These are phyloP conservation scores for Takifugu bimaculatus DNA, from an alignment of 2,113 vertebrate species.

Conservation along the genomic window DNA sequence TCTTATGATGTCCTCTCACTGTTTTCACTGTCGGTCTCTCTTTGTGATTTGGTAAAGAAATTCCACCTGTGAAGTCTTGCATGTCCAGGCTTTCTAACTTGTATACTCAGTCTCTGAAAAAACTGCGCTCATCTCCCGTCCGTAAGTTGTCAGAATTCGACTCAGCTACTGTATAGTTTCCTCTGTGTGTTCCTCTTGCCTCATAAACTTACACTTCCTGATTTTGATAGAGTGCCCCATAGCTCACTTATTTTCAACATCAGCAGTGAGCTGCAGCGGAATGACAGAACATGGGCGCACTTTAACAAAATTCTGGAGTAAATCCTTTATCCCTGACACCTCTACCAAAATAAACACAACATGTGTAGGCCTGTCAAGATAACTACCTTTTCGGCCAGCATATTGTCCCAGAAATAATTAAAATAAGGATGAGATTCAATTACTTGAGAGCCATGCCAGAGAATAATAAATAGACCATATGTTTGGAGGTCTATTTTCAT, in stretches of 20 bases:
- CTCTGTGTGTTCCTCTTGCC: neutral
- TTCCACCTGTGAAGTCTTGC: constrained; percentile 82
- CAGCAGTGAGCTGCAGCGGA: constrained; percentile 4
- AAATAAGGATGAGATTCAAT: no score
- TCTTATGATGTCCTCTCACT: constrained; percentile 36
- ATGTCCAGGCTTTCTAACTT: constrained; percentile 76
- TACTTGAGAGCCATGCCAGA: no score
- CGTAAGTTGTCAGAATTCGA: constrained; percentile 79
- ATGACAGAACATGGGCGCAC: neutral
- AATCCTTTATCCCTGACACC: constrained; percentile 20
- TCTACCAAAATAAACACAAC: constrained; percentile 10
- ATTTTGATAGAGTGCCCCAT: constrained; percentile 15
- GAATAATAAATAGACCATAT: no score
- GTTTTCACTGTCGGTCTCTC: constrained; percentile 67
- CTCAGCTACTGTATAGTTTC: neutral
- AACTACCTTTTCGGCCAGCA: neutral
- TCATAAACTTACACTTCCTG: constrained; percentile 10
- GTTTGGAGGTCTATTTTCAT: no score
- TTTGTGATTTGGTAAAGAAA: constrained; percentile 82
- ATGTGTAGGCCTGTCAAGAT: constrained; percentile 20
- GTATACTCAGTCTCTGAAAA: constrained; percentile 89
- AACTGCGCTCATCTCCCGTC: constrained; percentile 82
- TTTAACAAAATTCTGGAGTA: constrained; percentile 14
- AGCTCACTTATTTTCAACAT: constrained; percentile 5
- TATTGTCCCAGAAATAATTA: neutral